Evolutionary conservation across 1,140 invertebrate genomes (phyloP), one percentile per base, ranked within the genome.

Genomic region (Yoshiicerus persimilis): DNA sequence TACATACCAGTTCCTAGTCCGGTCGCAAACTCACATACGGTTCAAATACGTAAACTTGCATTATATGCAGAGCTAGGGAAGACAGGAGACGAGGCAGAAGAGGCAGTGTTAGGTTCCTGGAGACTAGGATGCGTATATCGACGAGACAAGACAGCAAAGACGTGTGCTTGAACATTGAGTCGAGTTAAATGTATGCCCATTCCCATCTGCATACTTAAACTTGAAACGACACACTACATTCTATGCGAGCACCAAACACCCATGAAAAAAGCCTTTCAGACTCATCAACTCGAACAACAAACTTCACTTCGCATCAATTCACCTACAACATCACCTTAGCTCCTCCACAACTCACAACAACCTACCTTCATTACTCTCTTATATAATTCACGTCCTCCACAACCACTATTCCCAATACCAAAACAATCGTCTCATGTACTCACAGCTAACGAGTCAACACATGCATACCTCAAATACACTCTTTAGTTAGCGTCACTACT

Each of bases 241-340:
- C 75, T 36, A 80, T 80, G 2, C 66, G 6, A 66, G 10, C 25
- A 70, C 30, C 27, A 36, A 77, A 36, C 32, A 77, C 30, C 70
- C 34, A 38, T 80, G 75, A 80, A 80, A 80, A 80, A 80, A 34
- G 34, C 75, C 66, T 80, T 80, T 34, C 75, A 80, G 75, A 80
- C 75, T 80, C 75, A 80, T 80, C 75, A 80, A 80, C 34, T 32
- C 75, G 16, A 80, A 80, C 75, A 80, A 80, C 75, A 38, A 80
- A 80, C 30, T 80, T 38, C 75, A 80, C 64, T 70, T 30, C 64
- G 64, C 75, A 80, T 80, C 75, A 70, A 32, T 70, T 70, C 66
- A 70, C 66, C 66, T 70, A 70, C 66, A 70, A 70, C 66, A 13
- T 70, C 66, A 70, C 66, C 27, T 70, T 70, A 70, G 25, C 66